phyloP scores from a whole-genome alignment of 2,888 invertebrate species.

The Lymantria dispar region DNA sequence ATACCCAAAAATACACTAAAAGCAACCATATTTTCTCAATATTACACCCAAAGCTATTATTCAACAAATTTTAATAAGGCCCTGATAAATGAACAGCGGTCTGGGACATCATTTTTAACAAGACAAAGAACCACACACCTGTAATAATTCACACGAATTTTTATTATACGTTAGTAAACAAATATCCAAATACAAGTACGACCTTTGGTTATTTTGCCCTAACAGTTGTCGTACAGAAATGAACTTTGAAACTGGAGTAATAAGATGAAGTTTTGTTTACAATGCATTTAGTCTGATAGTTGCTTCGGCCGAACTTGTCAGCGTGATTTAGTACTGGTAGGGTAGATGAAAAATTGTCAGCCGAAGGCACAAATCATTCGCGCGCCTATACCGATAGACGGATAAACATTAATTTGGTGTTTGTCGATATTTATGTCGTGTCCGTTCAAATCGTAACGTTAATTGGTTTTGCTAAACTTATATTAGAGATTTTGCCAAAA shows the following conservation, averaged over 20 bases:
- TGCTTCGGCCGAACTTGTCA: constrained; percentile 35
- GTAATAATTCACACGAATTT: constrained; percentile 30
- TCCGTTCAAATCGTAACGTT: constrained; percentile 25
- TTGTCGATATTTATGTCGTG: constrained; percentile 39
- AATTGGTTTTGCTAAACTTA: constrained; percentile 29
- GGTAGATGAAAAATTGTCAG: constrained; percentile 55
- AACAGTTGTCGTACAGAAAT: constrained; percentile 8
- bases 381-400: constrained; percentile 43
- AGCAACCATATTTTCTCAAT: neutral
- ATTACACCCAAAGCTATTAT: neutral
- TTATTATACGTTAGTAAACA: constrained; percentile 35
- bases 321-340: constrained; percentile 49
- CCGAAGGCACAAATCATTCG: constrained; percentile 48
- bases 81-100: constrained; percentile 14
- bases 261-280: constrained; percentile 11
- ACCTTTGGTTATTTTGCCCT: constrained; percentile 20
- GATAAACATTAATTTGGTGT: constrained; percentile 45
- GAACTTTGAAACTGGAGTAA: neutral
- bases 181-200: constrained; percentile 35
- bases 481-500: constrained; percentile 1
- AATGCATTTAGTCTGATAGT: constrained; percentile 15
- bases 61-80: constrained; percentile 17
- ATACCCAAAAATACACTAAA: neutral
- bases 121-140: constrained; percentile 21
- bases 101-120: constrained; percentile 26